Percentiles rank a stretch among this genome's conserved stretches.
Evolutionary conservation across 2,888 invertebrate genomes (phyloP).

Genomic region (Strigamia crassipes): DNA sequence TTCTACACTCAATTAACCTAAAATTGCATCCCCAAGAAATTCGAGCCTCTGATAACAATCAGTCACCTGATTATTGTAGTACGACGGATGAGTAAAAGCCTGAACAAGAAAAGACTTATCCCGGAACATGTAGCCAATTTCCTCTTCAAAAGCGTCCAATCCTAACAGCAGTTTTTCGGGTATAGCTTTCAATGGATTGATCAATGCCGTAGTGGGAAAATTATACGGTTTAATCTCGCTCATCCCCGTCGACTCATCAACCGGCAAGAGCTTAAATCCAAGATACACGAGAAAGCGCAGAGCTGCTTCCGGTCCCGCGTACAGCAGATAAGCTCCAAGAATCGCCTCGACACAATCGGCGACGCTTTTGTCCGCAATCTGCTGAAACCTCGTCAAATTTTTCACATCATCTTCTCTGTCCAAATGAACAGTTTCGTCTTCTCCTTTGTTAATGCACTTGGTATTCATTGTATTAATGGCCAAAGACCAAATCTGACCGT

Average conservation of each 20-base stretch:
- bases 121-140: constrained; percentile 75
- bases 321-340: constrained; percentile 75
- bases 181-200: constrained; percentile 54
- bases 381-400: constrained; percentile 3
- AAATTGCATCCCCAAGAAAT: constrained; percentile 87
- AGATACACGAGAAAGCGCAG: constrained; percentile 50
- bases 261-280: constrained; percentile 52
- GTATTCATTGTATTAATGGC: neutral
- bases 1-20: constrained; percentile 63
- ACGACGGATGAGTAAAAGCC: constrained; percentile 92
- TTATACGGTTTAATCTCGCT: constrained; percentile 56
- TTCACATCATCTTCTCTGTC: neutral
- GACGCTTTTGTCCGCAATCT: constrained; percentile 64
- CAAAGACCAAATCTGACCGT: neutral
- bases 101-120: constrained; percentile 81
- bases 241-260: constrained; percentile 9
- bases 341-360: constrained; percentile 87
- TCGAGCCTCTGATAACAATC: constrained; percentile 89
- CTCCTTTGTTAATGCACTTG: neutral
- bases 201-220: constrained; percentile 53
- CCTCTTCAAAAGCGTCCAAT: constrained; percentile 64
- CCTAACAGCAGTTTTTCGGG: constrained; percentile 46
- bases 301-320: constrained; percentile 63
- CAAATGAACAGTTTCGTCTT: neutral
- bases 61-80: constrained; percentile 77